Percentiles rank a stretch among this genome's conserved stretches.
phyloP scores from a whole-genome alignment of 1,140 invertebrate species.

The Philopotamus ludificatus region DNA sequence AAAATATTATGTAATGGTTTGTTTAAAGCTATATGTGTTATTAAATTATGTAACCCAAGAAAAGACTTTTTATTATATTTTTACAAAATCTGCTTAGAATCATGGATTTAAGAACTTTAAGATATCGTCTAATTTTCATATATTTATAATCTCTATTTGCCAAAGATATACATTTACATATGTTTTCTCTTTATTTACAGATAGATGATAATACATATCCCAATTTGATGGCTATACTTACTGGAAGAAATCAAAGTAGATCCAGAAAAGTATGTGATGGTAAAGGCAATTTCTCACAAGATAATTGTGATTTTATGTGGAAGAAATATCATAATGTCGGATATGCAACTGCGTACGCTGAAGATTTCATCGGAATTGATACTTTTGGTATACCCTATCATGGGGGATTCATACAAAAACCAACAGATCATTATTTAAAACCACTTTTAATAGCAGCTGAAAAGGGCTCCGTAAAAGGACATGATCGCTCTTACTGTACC shows the following conservation, averaged over 20 bases:
- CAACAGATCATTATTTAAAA: slow-evolving; percentile 73
- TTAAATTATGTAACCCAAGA: no score
- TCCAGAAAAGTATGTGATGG: slow-evolving; percentile 56
- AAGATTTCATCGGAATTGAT: slow-evolving; percentile 49
- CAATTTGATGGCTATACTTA: slow-evolving; percentile 76
- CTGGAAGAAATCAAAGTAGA: slow-evolving; percentile 59
- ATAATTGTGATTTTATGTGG: slow-evolving; percentile 47
- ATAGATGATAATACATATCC: slow-evolving; percentile 79
- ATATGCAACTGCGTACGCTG: slow-evolving; percentile 48
- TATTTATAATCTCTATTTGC: no score
- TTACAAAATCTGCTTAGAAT: background rate
- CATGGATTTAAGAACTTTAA: no score
- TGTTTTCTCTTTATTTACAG: slow-evolving; percentile 44
- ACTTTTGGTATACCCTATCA: slow-evolving; percentile 46
- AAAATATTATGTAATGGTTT: no score
- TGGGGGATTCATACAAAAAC: slow-evolving; percentile 48
- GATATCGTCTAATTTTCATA: no score
- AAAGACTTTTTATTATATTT: no score
- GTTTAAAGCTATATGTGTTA: no score
- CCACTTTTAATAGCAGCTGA: slow-evolving; percentile 65
- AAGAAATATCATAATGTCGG: slow-evolving; percentile 50
- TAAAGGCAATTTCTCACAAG: slow-evolving; percentile 44
- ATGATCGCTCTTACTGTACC: slow-evolving; percentile 56
- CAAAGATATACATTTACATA: background rate
- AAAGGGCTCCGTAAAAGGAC: slow-evolving; percentile 47